Base-by-base conservation (phyloP, 2,888 invertebrate species). In the Chrysodeixis includens region DNA sequence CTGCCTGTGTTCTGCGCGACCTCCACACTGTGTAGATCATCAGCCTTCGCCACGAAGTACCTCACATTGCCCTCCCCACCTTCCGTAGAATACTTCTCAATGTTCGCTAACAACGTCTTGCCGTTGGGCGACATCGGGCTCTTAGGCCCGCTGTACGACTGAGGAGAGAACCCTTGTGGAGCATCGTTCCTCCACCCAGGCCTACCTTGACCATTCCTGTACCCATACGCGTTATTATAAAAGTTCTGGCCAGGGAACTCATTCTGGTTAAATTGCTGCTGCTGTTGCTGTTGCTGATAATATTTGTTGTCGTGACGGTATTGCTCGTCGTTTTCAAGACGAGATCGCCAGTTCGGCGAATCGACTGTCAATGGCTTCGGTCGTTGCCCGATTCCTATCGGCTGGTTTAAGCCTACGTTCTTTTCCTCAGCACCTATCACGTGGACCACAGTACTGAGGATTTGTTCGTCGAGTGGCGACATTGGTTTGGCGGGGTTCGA, bases 391-490 rank as follows among this genome's bases (percentile, higher is more conserved):
- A 98, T 97, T 0, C 97, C 97, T 7, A 95, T 91, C 0, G 98
- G 98, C 82, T 97, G 97, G 62, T 95, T 96, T 6, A 98, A 89
- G 0, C 97, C 97, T 10, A 96, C 95, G 9, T 96, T 96, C 74
- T 96, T 96, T 83, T 98, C 98, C 84, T 98, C 98, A 0, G 96
- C 96, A 9, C 96, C 96, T 54, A 98, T 89, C 0, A 97, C 96
- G 66, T 95, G 95, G 0, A 97, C 96, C 0, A 97, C 94, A 0
- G 97, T 95, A 70, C 95, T 95, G 0, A 97, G 90, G 3, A 97
- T 96, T 79, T 96, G 96, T 82, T 97, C 97, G 88, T 97, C 97
- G 18, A 95, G 86, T 0, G 93, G 94, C 10, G 95, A 93, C 91
- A 95, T 95, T 0, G 94, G 91, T 81, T 96, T 95, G 7, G 94